These are phyloP conservation scores for Drosophila willistoni DNA, from an alignment of 1,140 invertebrate genomes.

Conservation along the genomic window DNA sequence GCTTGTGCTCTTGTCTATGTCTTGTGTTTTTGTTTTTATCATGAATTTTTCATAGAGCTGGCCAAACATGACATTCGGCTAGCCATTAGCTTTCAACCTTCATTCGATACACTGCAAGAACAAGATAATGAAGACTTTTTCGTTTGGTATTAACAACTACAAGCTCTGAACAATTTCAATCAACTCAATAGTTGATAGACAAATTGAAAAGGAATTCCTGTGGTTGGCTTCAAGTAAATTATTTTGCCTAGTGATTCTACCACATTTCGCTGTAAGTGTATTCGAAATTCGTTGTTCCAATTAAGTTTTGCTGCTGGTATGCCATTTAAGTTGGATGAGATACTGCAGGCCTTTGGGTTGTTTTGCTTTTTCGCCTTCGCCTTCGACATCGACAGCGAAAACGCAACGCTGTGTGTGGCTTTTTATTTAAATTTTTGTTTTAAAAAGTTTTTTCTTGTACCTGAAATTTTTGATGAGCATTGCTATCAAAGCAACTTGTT, in stretches of 20 bases:
- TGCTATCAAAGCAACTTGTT: conserved; percentile 71
- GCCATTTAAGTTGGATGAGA: conserved; percentile 38
- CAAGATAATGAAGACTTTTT: background rate
- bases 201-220: background rate
- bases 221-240: too few species aligned
- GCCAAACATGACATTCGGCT: background rate
- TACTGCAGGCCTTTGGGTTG: conserved; percentile 26
- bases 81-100: background rate
- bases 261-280: conserved; percentile 4
- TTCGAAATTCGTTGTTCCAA: conserved; percentile 20
- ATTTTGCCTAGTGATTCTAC: background rate
- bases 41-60: conserved; percentile 10
- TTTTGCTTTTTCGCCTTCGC: background rate
- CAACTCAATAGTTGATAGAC: too few species aligned
- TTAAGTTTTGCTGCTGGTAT: conserved; percentile 18
- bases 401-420: conserved; percentile 52
- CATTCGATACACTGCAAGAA: background rate
- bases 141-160: too few species aligned
- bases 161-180: too few species aligned
- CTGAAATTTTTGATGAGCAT: conserved; percentile 71
- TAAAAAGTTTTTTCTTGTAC: conserved; percentile 78
- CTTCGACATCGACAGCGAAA: conserved; percentile 1
- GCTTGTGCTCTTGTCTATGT: background rate
- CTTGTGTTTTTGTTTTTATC: background rate
- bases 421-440: conserved; percentile 56